Base-by-base conservation (phyloP, 2,797 vertebrate genomes). In the Dallia pectoralis region DNA sequence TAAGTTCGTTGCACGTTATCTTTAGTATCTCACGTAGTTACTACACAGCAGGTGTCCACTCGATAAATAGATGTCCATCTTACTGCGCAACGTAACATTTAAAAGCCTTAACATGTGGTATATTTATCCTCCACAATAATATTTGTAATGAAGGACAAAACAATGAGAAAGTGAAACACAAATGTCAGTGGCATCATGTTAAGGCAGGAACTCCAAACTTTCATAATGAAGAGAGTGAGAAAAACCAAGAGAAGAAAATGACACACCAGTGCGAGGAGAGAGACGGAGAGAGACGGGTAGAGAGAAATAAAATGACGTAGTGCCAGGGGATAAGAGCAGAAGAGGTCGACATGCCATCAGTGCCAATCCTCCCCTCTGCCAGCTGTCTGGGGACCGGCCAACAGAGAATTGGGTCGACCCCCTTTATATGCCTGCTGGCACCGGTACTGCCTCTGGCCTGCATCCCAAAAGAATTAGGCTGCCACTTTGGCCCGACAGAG, bases 391-490 rank as follows among this genome's bases (percentile, higher is more conserved):
- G 51, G n/a, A n/a, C 51, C 51, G 36, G 15, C 63, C 15, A 16
- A 65, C 63, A 65, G 63, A 65, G 77, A 71, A 19, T 53, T 75
- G 72, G 75, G 77, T 81, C 40, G 73, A 70, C 68, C 62, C 36
- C 64, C 69, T 81, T 81, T 73, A 76, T 77, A 68, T 70, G 33
- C 44, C 40, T 12, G 12, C 63, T 27, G 33, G 14, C 68, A 56
- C n/a, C 15, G 22, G 27, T 19, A 22, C 69, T 30, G 65, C 51
- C 32, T 25, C 40, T 70, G 44, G 22, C 27, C 67, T 64, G 27
- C 14, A 47, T 47, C 18, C 11, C 61, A 73, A 77, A 84, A 75
- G 77, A 85, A 53, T 27, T 62, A 61, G 27, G 33, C 73, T 67
- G 61, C 64, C 53, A 67, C 75, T 79, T 81, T 80, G 56, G 40